phyloP scores from a whole-genome alignment of 2,113 vertebrate species.

The Macrotis lagotis region DNA sequence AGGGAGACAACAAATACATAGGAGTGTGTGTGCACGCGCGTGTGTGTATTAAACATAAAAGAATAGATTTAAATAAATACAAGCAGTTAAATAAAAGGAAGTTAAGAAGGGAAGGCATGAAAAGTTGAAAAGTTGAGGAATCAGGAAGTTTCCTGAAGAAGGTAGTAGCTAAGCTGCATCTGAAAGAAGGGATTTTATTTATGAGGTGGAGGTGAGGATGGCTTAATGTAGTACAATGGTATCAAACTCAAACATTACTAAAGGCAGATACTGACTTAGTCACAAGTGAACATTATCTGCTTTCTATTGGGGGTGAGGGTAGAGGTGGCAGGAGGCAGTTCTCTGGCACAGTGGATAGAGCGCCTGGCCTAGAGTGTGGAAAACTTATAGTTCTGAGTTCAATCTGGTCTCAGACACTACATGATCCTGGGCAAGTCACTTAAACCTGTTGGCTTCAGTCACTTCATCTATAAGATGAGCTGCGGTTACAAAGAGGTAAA shows the following conservation, averaged over 20 bases:
- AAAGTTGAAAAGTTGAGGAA: not conserved
- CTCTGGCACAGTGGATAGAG: not conserved
- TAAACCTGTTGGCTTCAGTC: no score
- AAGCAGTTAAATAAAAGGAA: not conserved
- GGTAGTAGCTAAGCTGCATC: not conserved
- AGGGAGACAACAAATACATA: not conserved
- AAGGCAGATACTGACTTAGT: not conserved
- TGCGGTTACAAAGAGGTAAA: no score
- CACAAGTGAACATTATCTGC: not conserved
- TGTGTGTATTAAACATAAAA: not conserved
- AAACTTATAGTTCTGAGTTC: no score
- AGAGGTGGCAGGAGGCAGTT: no score
- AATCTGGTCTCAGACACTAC: not conserved
- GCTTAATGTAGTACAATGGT: not conserved
- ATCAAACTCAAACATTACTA: not conserved
- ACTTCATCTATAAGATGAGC: no score
- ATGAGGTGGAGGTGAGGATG: not conserved
- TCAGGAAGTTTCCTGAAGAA: not conserved
- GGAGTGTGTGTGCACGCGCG: no score
- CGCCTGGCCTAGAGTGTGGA: not conserved
- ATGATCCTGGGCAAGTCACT: no score
- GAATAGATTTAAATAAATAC: not conserved
- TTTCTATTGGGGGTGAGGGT: not conserved
- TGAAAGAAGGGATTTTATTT: not conserved
- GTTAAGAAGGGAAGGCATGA: not conserved